These are phyloP conservation scores for Crocuta crocuta DNA, from an alignment of 2,113 vertebrate genomes.

Conservation along the genomic window DNA sequence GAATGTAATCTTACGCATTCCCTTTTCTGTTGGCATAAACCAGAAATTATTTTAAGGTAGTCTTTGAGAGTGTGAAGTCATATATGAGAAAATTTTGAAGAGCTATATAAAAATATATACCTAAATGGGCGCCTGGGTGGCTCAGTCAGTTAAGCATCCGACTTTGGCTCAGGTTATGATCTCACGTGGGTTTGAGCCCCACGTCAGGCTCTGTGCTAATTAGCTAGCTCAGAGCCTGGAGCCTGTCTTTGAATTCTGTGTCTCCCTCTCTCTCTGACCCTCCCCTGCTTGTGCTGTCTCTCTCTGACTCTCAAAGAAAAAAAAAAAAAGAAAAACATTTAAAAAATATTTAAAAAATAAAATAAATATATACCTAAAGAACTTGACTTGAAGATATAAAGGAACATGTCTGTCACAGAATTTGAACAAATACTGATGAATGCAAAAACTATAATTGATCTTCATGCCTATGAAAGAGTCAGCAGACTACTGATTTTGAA, in stretches of 20 bases:
- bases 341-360: no score
- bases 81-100: neutral
- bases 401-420: neutral
- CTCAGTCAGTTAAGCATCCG: no score
- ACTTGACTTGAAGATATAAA: constrained; percentile 41
- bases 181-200: no score
- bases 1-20: constrained; percentile 79
- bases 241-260: no score
- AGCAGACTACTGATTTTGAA: constrained; percentile 3
- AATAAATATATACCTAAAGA: neutral
- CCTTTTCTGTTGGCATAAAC: constrained; percentile 77
- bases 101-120: constrained; percentile 11
- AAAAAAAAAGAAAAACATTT: no score
- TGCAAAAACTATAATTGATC: neutral
- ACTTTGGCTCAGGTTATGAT: no score
- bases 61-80: constrained; percentile 55
- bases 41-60: constrained; percentile 80
- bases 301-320: no score
- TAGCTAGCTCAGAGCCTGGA: no score
- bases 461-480: neutral
- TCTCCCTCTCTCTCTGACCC: no score
- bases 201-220: no score
- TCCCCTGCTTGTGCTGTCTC: no score
- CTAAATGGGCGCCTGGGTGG: neutral
- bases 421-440: constrained; percentile 13